phyloP scores from a whole-genome alignment of 2,113 vertebrate species.

The Rhegmatorhina hoffmannsi region DNA sequence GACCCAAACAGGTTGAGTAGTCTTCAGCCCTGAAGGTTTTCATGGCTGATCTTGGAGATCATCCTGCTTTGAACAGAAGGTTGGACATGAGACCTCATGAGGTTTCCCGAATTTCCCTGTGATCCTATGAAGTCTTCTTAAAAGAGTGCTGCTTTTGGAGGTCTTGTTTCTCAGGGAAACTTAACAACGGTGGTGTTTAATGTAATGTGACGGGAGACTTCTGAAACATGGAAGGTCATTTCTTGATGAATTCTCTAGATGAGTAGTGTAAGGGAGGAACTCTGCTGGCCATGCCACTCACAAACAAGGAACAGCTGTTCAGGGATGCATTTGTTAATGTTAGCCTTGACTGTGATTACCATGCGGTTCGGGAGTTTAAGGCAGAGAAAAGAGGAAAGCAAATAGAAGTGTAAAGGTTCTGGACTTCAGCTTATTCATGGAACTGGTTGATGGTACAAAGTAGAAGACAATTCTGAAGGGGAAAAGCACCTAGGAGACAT shows the following conservation, averaged over 20 bases:
- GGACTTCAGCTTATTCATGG: neutral
- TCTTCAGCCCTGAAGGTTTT: neutral
- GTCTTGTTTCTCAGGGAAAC: neutral
- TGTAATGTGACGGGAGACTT: neutral
- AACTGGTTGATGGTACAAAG: neutral
- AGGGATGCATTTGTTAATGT: neutral
- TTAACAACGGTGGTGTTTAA: neutral
- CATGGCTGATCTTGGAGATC: neutral
- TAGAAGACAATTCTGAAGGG: neutral
- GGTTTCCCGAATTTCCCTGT: neutral
- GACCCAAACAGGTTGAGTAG: neutral
- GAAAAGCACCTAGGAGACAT: neutral
- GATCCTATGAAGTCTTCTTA: neutral
- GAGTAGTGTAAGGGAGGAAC: neutral
- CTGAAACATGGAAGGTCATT: neutral
- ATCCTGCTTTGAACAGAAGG: neutral
- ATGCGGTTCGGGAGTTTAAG: neutral
- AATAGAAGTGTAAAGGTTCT: neutral
- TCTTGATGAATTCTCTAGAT: neutral
- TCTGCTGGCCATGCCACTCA: neutral
- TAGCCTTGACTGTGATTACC: neutral
- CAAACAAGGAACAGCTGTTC: neutral
- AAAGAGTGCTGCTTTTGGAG: neutral
- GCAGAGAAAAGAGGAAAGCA: neutral
- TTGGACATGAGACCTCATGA: neutral